Conservation (phyloP, 2,888 invertebrate species). For the Phorcus lineatus region DNA sequence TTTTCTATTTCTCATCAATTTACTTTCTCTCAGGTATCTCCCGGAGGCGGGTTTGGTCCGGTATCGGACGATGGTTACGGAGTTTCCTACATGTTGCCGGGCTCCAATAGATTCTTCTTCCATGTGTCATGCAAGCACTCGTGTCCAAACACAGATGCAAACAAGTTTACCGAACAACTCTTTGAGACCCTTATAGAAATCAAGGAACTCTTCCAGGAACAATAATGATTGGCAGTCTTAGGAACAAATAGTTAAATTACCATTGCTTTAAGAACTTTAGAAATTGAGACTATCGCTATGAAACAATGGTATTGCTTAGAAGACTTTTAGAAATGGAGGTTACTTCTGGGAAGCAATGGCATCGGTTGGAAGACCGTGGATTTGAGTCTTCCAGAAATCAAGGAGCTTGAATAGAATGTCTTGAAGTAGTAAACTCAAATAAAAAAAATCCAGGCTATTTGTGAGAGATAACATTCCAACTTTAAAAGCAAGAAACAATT, state of each 20-base stretch:
- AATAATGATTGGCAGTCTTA: neutral
- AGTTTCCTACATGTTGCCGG: constrained; percentile 78
- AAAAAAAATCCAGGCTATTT: no score
- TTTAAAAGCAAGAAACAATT: no score
- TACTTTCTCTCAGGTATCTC: constrained; percentile 72
- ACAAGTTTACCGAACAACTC: constrained; percentile 72
- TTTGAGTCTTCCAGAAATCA: no score
- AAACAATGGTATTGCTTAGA: no score
- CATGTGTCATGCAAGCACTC: constrained; percentile 77
- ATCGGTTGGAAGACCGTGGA: no score
- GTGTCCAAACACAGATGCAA: constrained; percentile 73
- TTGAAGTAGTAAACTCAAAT: no score
- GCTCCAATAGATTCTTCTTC: constrained; percentile 77
- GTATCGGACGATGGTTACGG: constrained; percentile 78
- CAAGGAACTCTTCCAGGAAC: constrained; percentile 69
- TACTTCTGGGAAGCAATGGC: no score
- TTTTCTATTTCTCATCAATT: neutral
- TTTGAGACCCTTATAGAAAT: constrained; percentile 75
- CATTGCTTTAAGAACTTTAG: no score
- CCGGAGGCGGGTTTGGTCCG: constrained; percentile 78
- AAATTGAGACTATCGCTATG: no score
- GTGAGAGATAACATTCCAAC: no score
- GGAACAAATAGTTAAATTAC: neutral
- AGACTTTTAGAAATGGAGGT: no score
- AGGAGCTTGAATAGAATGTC: no score